Evolutionary conservation across 92 coral and sea anemone species (phyloP).

Genomic region (Porites divaricata): DNA sequence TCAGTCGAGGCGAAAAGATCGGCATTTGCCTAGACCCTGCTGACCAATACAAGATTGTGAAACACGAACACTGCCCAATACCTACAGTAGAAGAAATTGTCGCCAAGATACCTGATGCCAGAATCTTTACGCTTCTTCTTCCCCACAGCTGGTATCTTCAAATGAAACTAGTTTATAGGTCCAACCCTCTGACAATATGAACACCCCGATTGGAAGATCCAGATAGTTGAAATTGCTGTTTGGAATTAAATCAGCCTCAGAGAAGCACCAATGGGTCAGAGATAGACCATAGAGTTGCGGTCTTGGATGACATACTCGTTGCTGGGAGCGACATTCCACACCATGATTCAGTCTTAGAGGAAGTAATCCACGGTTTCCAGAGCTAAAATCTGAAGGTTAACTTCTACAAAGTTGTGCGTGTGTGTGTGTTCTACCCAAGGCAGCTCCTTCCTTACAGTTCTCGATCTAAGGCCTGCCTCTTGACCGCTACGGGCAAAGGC

Average conservation of each 20-base stretch:
- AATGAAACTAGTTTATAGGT: constrained; percentile 53
- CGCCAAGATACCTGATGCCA: constrained; percentile 46
- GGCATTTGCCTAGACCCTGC: constrained; percentile 56
- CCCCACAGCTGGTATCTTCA: constrained; percentile 68
- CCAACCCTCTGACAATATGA: constrained; percentile 7
- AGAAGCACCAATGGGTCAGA: constrained; percentile 49
- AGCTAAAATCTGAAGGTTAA: constrained; percentile 53
- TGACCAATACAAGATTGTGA: constrained; percentile 51
- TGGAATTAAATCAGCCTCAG: constrained; percentile 43
- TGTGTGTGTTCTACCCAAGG: no score
- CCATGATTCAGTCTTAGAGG: constrained; percentile 53
- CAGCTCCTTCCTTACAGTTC: no score
- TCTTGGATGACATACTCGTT: constrained; percentile 46
- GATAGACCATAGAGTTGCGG: constrained; percentile 28
- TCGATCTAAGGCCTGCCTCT: no score
- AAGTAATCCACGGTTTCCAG: constrained; percentile 57
- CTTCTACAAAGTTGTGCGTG: constrained; percentile 25
- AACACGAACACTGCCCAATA: constrained; percentile 60
- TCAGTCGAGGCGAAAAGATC: constrained; percentile 51
- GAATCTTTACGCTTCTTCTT: constrained; percentile 46
- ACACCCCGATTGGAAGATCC: constrained; percentile 42
- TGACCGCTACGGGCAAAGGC: no score
- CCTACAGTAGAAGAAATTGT: constrained; percentile 54
- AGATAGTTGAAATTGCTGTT: constrained; percentile 36
- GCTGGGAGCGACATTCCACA: constrained; percentile 52